phyloP scores from a whole-genome alignment of 2,113 vertebrate species.

The Columba livia region DNA sequence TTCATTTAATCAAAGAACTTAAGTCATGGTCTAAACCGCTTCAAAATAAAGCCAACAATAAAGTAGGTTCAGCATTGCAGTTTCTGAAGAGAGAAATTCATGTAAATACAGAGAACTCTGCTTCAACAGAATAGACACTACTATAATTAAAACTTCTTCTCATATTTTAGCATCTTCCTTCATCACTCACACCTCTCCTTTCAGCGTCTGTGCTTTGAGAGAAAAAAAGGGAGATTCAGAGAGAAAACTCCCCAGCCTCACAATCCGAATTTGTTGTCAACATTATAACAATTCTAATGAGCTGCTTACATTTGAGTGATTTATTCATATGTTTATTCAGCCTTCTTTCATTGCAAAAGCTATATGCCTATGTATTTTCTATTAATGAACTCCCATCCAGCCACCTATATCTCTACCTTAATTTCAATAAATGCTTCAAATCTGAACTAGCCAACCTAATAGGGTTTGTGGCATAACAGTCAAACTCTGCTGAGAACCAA shows the following conservation, averaged over 20 bases:
- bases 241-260: accelerated
- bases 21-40: neutral
- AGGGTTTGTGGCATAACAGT: neutral
- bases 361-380: neutral
- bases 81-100: neutral
- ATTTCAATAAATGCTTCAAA: neutral
- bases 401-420: neutral
- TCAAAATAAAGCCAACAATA: neutral
- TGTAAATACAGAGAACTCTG: neutral
- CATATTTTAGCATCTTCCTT: neutral
- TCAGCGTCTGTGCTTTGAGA: neutral
- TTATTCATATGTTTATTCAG: neutral
- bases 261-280: neutral
- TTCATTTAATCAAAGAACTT: neutral
- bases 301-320: neutral
- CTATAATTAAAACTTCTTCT: neutral
- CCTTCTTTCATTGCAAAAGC: neutral
- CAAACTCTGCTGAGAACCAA: neutral
- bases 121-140: neutral
- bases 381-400: neutral
- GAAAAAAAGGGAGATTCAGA: neutral
- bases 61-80: neutral
- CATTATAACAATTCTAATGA: neutral
- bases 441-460: neutral
- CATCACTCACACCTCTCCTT: neutral